Conservation (phyloP, 2,797 vertebrate genomes). For the Anas bahamensis region DNA sequence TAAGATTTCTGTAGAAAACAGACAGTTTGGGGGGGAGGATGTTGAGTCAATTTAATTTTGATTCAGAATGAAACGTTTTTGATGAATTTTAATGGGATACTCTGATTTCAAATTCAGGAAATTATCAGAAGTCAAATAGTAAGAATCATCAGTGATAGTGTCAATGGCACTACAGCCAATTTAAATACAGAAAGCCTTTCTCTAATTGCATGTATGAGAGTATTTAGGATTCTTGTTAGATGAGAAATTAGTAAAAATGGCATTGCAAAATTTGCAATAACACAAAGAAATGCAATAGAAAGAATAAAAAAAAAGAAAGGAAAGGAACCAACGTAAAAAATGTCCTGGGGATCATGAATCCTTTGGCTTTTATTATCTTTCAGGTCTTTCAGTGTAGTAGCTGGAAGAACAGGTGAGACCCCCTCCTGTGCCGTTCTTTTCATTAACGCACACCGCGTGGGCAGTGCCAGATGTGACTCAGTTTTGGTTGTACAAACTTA, state of each 20-base stretch:
- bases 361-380: not conserved
- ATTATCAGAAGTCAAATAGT: not conserved
- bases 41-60: not conserved
- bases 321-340: not conserved
- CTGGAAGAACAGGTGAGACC: not conserved
- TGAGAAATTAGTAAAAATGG: not conserved
- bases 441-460: not conserved
- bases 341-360: not conserved
- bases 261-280: not conserved
- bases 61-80: accelerated
- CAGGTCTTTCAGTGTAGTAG: not conserved
- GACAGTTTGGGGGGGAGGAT: not conserved
- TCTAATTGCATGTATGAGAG: not conserved
- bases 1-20: not conserved
- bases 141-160: not conserved
- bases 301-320: not conserved
- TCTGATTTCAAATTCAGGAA: not conserved
- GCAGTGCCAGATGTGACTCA: not conserved
- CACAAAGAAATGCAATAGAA: not conserved
- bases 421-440: not conserved
- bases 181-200: not conserved
- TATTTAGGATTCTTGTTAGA: not conserved
- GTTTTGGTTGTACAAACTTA: not conserved
- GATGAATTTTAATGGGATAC: not conserved
- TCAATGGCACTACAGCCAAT: not conserved